Conservation (phyloP, 2,797 vertebrate species). For the Rousettus madagascariensis region DNA sequence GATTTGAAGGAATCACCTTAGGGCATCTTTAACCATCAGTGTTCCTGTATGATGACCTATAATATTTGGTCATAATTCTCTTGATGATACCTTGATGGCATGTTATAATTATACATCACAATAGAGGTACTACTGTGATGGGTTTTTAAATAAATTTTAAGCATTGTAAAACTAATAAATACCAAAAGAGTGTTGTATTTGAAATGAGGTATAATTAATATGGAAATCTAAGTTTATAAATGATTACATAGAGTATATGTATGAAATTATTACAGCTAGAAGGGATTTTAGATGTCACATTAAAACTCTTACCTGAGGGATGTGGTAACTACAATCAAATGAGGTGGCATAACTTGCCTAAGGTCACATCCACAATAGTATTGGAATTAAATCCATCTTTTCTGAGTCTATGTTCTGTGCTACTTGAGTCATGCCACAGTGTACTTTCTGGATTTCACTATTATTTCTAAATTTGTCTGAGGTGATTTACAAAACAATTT, state of each 20-base stretch:
- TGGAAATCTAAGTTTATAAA: not conserved
- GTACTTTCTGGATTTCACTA: not conserved
- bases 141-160: not conserved
- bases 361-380: not conserved
- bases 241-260: not conserved
- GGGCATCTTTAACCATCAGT: not conserved
- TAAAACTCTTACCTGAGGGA: not conserved
- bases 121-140: not conserved
- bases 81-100: not conserved
- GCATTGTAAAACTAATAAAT: not conserved
- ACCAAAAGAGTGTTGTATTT: not conserved
- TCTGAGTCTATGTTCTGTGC: not conserved
- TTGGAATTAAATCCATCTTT: not conserved
- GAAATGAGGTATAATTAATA: not conserved
- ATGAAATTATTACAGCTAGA: not conserved
- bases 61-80: rapidly evolving
- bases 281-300: not conserved
- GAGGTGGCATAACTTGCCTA: not conserved
- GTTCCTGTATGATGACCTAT: not conserved
- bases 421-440: not conserved
- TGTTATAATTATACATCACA: not conserved
- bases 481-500: not conserved
- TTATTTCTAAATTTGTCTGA: not conserved
- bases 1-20: not conserved
- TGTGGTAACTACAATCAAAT: not conserved